Evolutionary conservation across 2,797 vertebrate genomes (phyloP), one percentile per base, ranked within the genome.

Genomic region (Crax fasciolata): DNA sequence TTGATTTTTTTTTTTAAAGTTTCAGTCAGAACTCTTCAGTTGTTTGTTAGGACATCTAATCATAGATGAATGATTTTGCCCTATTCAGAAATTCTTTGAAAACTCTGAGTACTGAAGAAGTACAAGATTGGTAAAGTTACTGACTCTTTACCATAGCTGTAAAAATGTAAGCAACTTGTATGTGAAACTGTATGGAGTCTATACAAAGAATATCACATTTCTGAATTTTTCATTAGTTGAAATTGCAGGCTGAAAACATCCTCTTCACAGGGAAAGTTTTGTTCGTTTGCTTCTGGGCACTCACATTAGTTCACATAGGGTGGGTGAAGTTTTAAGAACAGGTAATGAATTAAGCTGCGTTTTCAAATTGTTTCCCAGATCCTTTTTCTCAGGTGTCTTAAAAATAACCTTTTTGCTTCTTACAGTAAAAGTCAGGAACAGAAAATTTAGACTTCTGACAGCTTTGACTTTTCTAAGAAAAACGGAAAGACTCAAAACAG

Each of bases 391-490:
- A 28, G 81, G 43, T 71, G 52, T 30, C 48, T 79, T 72, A 72
- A 54, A 39, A 73, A 83, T 23, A 78, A 61, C 75, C 19, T 44
- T 71, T 84, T 87, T 83, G 35, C 59, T 72, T 75, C 52, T 82
- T 91, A 92, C 74, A 62, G 72, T 73, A 73, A 94, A 92, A 93
- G 71, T 87, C 79, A 86, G 79, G 68, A 80, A n/a, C 74, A 80
- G 75, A 89, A 82, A 82, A 87, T 41, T 76, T 52, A 81, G 57
- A 73, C 27, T 92, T 74, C 62, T 94, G 82, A 63, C 61, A 68
- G 75, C 88, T 91, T 89, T 78, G 70, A 91, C 65, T 97, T 94
- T 83, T 67, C 54, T 89, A 62, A 91, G 91, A 87, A 91, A 97
- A 96, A 84, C 32, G 30, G 39, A 90, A 94, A 32, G 62, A 62